Evolutionary conservation across 1,140 invertebrate species (phyloP).

Genomic region (Pseudomyrmex gracilis): DNA sequence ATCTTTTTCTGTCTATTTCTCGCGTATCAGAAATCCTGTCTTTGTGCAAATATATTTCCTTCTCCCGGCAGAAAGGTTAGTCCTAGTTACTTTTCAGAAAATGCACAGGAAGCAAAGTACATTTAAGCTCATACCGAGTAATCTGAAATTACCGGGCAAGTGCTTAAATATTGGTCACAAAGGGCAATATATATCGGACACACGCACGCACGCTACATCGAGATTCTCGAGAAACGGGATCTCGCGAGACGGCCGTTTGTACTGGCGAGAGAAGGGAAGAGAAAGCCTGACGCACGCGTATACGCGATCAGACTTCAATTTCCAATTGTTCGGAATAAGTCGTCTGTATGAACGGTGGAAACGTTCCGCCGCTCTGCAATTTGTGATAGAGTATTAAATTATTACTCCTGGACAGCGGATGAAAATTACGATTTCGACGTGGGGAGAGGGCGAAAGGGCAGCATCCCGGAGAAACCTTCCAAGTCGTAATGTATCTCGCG

Average conservation of each 20-base stretch:
- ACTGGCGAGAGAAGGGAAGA: not conserved
- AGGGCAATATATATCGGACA: constrained; percentile 52
- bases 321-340: constrained; percentile 52
- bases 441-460: not conserved
- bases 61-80: not conserved
- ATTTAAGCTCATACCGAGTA: constrained; percentile 38
- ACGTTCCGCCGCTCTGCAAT: constrained; percentile 37
- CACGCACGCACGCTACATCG: constrained; percentile 31
- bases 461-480: constrained; percentile 13
- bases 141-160: constrained; percentile 46
- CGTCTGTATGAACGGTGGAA: constrained; percentile 25
- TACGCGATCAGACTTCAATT: constrained; percentile 52
- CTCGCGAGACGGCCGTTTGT: constrained; percentile 14
- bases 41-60: too few species aligned
- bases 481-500: constrained; percentile 45
- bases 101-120: not conserved
- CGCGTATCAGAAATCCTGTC: not conserved
- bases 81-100: not conserved
- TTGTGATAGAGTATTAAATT: constrained; percentile 62
- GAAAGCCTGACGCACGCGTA: constrained; percentile 20
- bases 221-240: constrained; percentile 41
- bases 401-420: constrained; percentile 40
- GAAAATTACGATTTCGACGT: constrained; percentile 45
- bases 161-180: constrained; percentile 53
- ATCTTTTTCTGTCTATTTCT: not conserved